A percentile compares a stretch with the other conserved stretches of the same genome.
phyloP scores from a whole-genome alignment of 1,140 invertebrate genomes.

The Hypothenemus hampei region DNA sequence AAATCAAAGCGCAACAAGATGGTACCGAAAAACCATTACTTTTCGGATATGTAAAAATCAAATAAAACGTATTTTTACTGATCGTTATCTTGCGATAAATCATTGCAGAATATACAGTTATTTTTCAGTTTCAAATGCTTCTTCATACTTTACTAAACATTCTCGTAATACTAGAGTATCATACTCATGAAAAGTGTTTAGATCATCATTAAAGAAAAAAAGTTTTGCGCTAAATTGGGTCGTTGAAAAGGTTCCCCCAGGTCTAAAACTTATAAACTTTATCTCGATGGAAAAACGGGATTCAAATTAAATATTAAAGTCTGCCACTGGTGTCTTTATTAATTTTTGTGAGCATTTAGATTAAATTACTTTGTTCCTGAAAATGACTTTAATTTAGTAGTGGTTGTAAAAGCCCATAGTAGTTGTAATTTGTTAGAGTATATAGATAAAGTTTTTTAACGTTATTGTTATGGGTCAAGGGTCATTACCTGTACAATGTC shows the following conservation, averaged over 20 bases:
- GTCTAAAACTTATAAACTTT: neutral
- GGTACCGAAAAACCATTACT: no score
- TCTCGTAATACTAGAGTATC: no score
- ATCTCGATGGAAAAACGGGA: no score
- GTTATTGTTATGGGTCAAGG: conserved; percentile 11
- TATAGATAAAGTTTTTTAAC: conserved; percentile 8
- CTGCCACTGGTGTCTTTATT: no score
- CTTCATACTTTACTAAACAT: no score
- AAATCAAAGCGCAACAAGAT: no score
- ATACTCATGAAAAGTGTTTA: neutral
- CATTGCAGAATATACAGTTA: neutral
- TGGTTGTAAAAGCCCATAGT: neutral
- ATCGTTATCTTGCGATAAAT: neutral
- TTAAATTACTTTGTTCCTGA: neutral
- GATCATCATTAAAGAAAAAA: neutral
- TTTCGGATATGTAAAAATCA: no score
- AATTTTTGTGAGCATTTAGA: neutral
- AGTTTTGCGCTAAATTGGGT: neutral
- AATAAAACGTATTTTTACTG: no score
- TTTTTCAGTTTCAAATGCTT: no score
- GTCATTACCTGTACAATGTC: conserved; percentile 72
- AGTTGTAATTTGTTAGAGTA: conserved; percentile 3
- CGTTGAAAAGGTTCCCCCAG: neutral
- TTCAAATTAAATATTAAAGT: no score
- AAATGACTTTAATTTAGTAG: no score